These are phyloP conservation scores for Drosophila lacteicornis DNA, from an alignment of 1,140 invertebrate genomes.

Conservation along the genomic window DNA sequence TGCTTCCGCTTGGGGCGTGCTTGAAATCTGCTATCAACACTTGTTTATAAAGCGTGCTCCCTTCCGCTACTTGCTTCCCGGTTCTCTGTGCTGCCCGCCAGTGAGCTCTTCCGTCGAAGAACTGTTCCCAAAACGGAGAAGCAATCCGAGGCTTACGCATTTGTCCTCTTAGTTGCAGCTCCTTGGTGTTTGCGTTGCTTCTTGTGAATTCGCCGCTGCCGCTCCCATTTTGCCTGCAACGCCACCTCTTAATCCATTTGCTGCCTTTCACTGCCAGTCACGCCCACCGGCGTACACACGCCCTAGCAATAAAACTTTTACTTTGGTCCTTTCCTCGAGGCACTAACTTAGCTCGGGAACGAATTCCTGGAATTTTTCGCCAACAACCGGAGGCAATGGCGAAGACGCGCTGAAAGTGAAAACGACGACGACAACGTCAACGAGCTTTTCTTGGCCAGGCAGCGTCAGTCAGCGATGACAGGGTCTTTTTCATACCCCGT, in stretches of 20 bases:
- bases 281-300: conserved; percentile 53
- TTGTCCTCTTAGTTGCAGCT: conserved; percentile 51
- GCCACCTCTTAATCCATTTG: conserved; percentile 67
- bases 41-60: conserved; percentile 59
- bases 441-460: conserved; percentile 44
- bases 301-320: conserved; percentile 70
- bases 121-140: conserved; percentile 32
- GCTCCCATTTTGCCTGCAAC: conserved; percentile 19
- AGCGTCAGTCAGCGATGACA: conserved; percentile 30
- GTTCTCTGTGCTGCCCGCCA: background rate
- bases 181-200: conserved; percentile 20
- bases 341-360: conserved; percentile 12
- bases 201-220: conserved; percentile 37
- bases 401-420: conserved; percentile 8
- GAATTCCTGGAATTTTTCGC: conserved; percentile 28
- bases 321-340: conserved; percentile 26
- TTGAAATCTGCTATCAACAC: conserved; percentile 68
- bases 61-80: background rate
- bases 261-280: conserved; percentile 51
- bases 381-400: conserved; percentile 26
- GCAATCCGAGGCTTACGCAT: conserved; percentile 55
- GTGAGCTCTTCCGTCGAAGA: conserved; percentile 13
- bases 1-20: conserved; percentile 46
- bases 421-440: conserved; percentile 36
- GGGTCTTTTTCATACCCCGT: conserved; percentile 1